Evolutionary conservation across 1,140 invertebrate genomes (phyloP).

Genomic region (Camponotus vicinus): DNA sequence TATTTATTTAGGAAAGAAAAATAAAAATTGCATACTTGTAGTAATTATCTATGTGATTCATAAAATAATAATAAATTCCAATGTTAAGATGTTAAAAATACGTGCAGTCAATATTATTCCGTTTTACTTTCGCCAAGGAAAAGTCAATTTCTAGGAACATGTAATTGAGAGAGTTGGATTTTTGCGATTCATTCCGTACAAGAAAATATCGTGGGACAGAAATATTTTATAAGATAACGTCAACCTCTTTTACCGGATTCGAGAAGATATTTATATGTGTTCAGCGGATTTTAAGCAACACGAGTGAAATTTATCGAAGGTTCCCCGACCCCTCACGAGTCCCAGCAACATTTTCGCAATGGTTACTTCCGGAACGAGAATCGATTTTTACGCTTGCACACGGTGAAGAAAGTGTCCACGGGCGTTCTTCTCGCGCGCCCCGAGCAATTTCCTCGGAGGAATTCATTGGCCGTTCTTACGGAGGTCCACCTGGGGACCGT

Average conservation of each 20-base stretch:
- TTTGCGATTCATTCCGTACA: neutral
- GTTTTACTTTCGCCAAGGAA: neutral
- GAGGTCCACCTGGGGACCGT: constrained; percentile 72
- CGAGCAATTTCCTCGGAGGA: constrained; percentile 67
- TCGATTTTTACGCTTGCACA: constrained; percentile 57
- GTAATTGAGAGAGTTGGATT: neutral
- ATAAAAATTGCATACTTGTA: too few relatives aligned
- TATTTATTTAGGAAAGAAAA: neutral
- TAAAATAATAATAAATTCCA: too few relatives aligned
- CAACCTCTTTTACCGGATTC: neutral
- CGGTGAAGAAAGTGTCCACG: constrained; percentile 66
- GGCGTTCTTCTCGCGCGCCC: constrained; percentile 51
- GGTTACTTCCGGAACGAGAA: constrained; percentile 36
- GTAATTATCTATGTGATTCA: too few relatives aligned
- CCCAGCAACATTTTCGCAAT: constrained; percentile 48
- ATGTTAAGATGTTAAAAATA: too few relatives aligned
- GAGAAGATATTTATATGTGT: constrained; percentile 21
- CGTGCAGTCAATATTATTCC: neutral
- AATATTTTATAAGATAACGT: constrained; percentile 33
- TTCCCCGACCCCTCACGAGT: neutral
- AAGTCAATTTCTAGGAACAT: neutral
- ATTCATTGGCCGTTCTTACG: constrained; percentile 73
- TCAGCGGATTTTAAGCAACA: constrained; percentile 39
- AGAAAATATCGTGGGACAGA: neutral
- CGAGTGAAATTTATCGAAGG: constrained; percentile 32